Evolutionary conservation across 2,113 vertebrate species (phyloP), one percentile per base, ranked within the genome.

Genomic region (Thunnus maccoyii): DNA sequence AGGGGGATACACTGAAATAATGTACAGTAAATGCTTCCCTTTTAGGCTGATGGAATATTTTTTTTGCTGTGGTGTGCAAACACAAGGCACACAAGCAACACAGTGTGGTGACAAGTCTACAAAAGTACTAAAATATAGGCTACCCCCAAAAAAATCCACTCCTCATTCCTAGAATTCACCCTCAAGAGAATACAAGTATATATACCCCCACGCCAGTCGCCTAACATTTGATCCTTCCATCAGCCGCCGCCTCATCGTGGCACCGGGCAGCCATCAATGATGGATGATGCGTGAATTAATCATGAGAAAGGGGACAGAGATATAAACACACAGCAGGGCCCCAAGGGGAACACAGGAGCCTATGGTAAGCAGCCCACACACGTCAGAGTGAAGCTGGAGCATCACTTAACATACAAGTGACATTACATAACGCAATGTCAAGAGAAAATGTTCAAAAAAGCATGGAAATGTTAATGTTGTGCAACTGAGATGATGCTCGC

Each of bases 221-320:
- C 76, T 66, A 81, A 79, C 89, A 89, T 82, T 64, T 55, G 86
- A 93, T 78, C 85, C 67, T 57, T 41, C 72, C 72, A 60, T 68
- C 88, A 68, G 84, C 72, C 86, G 84, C 68, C 86, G 75, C 66
- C 89, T 85, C 85, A 55, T 87, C 86, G 64, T 60, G 69, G 80
- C 83, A 77, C 41, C 22, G 83, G 68, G 72, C 50, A 7, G 81
- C 82, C 89, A 93, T 94, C 68, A 93, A 94, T 92, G 85, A 95
- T 94, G 88, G 85, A 94, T 89, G 88, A 48, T 3, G 76, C 48
- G 52, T 93, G 85, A 93, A 95, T 94, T 91, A 94, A 92, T 86
- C 80, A 95, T 93, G 88, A 86, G 82, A 5, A 61, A 74, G 69
- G 75, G 87, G 83, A 92, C 80, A 66, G 75, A 64, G 82, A 88